phyloP scores from a whole-genome alignment of 2,113 vertebrate genomes.

The Clarias batrachus region DNA sequence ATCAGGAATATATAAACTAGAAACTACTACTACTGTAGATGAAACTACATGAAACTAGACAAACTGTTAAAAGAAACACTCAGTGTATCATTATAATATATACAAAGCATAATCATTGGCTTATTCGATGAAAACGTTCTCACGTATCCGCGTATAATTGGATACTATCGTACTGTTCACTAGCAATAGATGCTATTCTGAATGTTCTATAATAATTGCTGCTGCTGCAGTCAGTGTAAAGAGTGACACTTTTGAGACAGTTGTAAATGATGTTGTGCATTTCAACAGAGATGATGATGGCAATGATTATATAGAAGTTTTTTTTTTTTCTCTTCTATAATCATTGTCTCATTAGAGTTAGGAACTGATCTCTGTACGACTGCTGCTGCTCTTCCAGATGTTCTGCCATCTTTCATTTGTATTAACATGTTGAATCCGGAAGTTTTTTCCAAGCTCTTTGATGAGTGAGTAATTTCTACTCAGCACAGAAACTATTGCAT shows the following conservation, averaged over 20 bases:
- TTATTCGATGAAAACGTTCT: not conserved
- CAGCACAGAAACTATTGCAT: not conserved
- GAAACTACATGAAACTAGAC: too few relatives aligned
- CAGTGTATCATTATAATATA: not conserved
- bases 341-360: not conserved
- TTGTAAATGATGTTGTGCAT: not conserved
- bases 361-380: not conserved
- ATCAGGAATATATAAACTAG: too few relatives aligned
- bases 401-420: conserved; percentile 31
- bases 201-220: not conserved
- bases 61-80: not conserved
- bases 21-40: too few relatives aligned
- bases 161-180: not conserved
- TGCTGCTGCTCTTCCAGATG: conserved; percentile 21
- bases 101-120: not conserved
- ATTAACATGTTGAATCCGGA: conserved; percentile 5
- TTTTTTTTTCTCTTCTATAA: not conserved
- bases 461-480: not conserved
- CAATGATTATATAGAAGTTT: not conserved
- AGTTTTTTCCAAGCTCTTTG: not conserved
- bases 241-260: not conserved
- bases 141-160: too few relatives aligned
- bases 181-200: not conserved
- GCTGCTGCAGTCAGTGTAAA: not conserved
- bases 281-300: not conserved